These are phyloP conservation scores for Acleris emargana DNA, from an alignment of 2,888 invertebrate genomes.

Conservation along the genomic window DNA sequence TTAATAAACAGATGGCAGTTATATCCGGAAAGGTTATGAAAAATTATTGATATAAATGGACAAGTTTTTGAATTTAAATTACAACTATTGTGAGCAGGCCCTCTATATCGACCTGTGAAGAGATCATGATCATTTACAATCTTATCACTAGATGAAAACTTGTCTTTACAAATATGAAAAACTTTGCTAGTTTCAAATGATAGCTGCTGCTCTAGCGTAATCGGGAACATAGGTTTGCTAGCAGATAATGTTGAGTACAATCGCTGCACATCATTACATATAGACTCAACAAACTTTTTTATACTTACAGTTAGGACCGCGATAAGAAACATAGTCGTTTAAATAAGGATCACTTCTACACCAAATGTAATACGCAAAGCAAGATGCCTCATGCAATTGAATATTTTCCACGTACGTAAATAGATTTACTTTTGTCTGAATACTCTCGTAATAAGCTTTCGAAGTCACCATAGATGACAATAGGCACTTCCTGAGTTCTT, in stretches of 20 bases:
- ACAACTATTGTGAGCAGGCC: not conserved
- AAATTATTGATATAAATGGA: not conserved
- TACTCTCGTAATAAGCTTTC: constrained; percentile 1
- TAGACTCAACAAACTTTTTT: too few species aligned
- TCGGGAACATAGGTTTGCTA: too few species aligned
- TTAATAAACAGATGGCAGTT: too few species aligned
- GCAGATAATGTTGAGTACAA: too few species aligned
- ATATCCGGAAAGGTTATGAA: not conserved
- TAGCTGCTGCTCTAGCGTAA: too few species aligned
- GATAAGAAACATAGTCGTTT: not conserved
- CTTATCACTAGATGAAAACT: too few species aligned
- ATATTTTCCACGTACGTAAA: not conserved
- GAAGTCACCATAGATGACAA: not conserved
- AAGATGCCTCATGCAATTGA: not conserved
- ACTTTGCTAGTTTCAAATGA: too few species aligned
- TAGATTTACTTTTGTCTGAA: not conserved
- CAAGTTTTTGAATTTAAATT: too few species aligned
- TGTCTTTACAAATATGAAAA: too few species aligned
- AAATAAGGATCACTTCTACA: not conserved
- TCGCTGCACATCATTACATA: too few species aligned
- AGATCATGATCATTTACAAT: too few species aligned
- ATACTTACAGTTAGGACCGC: too few species aligned
- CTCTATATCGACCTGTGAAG: not conserved
- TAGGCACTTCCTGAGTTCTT: not conserved
- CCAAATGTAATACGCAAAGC: not conserved